Percentiles rank a stretch among this genome's conserved stretches.
Evolutionary conservation across 2,797 vertebrate species (phyloP).

Genomic region (Cossypha niveicapilla): DNA sequence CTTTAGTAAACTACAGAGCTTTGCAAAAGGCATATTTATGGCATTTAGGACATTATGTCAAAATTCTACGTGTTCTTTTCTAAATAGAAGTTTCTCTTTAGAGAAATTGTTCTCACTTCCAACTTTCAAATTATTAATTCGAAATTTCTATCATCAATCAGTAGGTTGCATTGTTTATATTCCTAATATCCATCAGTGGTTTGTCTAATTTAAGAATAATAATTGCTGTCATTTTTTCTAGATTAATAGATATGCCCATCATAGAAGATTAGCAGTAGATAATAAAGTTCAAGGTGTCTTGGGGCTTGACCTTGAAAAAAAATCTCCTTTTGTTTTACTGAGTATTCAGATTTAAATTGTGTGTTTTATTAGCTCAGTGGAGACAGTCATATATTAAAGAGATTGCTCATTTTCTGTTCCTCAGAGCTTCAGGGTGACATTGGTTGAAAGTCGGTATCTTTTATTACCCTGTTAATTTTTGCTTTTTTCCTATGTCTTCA

Average conservation of each 20-base stretch:
- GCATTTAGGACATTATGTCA: neutral
- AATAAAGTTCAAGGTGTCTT: neutral
- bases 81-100: neutral
- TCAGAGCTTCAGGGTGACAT: neutral
- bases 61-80: neutral
- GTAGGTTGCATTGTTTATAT: neutral
- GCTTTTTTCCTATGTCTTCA: neutral
- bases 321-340: neutral
- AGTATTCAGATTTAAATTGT: neutral
- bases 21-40: neutral
- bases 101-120: neutral
- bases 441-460: neutral
- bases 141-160: neutral
- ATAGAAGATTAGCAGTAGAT: neutral
- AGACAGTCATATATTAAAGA: neutral
- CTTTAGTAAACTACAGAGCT: neutral
- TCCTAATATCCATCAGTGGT: neutral
- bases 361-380: neutral
- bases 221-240: neutral
- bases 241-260: neutral
- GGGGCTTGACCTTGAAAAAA: neutral
- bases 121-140: neutral
- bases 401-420: neutral
- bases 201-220: neutral
- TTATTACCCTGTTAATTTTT: neutral